Evolutionary conservation across 1,140 invertebrate species (phyloP), one percentile per base, ranked within the genome.

Genomic region (Megathymus violae): DNA sequence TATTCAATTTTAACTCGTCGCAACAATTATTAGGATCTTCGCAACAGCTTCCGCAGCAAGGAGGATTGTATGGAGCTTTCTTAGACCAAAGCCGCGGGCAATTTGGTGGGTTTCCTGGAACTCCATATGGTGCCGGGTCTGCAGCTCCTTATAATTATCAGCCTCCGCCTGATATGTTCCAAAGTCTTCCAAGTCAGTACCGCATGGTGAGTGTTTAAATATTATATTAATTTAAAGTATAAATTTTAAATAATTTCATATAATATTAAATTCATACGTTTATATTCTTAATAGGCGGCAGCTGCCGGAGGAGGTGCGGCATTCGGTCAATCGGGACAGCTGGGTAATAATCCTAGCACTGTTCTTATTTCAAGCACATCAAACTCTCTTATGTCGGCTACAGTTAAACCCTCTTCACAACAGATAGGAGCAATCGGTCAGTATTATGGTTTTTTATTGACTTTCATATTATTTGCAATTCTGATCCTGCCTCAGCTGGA

Each of bases 331-430:
- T 95, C 95, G 67, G 94, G 95, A 48, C 96, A 97, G 76, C 93
- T 96, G 56, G 93, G 94, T 65, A 96, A 94, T 78, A 97, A 96
- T 91, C 96, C 96, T 16, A 97, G 95, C 74, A 97, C 96, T 17
- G 96, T 97, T 54, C 93, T 98, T 63, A 97, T 98, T 61, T 97
- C 96, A 47, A 97, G 96, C 17, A 95, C 95, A 5, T 95, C 95
- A 5, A 97, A 97, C 87, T 97, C 96, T 14, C 92, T 97, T 43
- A 97, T 98, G 96, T 97, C 97, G 0, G 96, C 96, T 31, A 95
- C 94, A 67, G 96, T 97, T 10, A 98, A 98, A 82, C 96, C 96
- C 13, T 95, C 95, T 7, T 93, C 94, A 50, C 96, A 97, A 90
- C 95, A 94, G 76, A 96, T 97, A 79, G 95, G 96, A 74, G 94